phyloP scores from a whole-genome alignment of 2,113 vertebrate genomes.

The Scolopax mira region DNA sequence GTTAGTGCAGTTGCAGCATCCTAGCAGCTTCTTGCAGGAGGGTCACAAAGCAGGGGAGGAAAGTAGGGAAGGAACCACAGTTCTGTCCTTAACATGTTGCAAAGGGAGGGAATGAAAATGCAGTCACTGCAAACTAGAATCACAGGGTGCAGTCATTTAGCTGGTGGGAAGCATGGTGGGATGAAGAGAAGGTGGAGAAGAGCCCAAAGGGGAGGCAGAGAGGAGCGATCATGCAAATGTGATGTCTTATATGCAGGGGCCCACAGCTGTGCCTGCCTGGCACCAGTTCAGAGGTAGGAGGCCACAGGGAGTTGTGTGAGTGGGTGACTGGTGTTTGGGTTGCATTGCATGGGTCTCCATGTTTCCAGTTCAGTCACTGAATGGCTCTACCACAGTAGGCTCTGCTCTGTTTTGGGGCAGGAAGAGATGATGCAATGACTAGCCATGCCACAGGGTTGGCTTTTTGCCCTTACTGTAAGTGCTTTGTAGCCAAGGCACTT shows the following conservation, averaged over 20 bases:
- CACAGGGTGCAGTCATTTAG: neutral
- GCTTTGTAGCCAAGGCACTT: neutral
- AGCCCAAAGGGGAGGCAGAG: neutral
- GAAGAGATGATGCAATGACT: neutral
- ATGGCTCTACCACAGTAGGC: neutral
- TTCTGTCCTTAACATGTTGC: neutral
- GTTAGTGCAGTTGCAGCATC: neutral
- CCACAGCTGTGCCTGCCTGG: neutral
- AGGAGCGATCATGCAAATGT: neutral
- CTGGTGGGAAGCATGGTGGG: neutral
- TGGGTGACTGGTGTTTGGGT: neutral
- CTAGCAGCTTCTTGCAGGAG: neutral
- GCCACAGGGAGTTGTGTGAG: accelerated
- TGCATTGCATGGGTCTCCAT: neutral
- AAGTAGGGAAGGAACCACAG: neutral
- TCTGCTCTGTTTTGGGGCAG: neutral
- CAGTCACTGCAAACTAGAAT: neutral
- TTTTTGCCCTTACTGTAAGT: neutral
- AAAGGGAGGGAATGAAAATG: neutral
- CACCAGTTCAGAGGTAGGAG: neutral
- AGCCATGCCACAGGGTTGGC: neutral
- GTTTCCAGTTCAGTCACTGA: neutral
- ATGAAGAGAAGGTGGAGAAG: neutral
- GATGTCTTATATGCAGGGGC: neutral
- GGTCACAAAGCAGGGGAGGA: neutral